Evolutionary conservation across 2,888 invertebrate species (phyloP).

Genomic region (Orthosia incerta): DNA sequence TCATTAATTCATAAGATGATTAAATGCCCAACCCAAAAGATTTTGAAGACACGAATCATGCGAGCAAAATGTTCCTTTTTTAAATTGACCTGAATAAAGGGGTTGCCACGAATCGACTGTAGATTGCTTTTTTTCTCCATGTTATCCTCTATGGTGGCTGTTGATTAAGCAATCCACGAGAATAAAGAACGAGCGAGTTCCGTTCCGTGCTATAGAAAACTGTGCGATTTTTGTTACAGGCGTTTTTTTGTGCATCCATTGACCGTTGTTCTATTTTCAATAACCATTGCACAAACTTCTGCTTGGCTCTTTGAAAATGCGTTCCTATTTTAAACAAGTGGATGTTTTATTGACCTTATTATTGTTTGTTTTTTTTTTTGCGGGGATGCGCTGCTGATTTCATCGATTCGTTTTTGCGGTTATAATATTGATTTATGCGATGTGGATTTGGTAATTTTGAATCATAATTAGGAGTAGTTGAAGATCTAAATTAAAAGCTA

Average conservation of each 20-base stretch:
- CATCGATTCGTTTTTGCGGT: slow-evolving; percentile 15
- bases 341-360: neutral
- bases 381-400: slow-evolving; percentile 1
- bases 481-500: slow-evolving; percentile 24
- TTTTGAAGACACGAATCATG: neutral
- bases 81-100: neutral
- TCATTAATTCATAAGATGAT: neutral
- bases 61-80: neutral
- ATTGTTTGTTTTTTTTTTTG: neutral
- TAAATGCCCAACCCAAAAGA: neutral
- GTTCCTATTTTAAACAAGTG: slow-evolving; percentile 19
- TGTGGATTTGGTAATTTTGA: slow-evolving; percentile 38
- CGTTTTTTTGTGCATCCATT: slow-evolving; percentile 22
- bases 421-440: slow-evolving; percentile 34
- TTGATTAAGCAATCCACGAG: slow-evolving; percentile 34
- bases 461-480: slow-evolving; percentile 33
- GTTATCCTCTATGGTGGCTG: slow-evolving; percentile 17
- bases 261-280: slow-evolving; percentile 33
- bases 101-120: neutral
- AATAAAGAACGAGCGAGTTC: slow-evolving; percentile 42
- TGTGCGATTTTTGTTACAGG: slow-evolving; percentile 31
- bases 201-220: slow-evolving; percentile 25
- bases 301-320: neutral
- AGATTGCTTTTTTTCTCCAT: neutral
- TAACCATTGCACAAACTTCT: neutral